Conservation (phyloP, 2,113 vertebrate genomes). For the Pluvialis apricaria region DNA sequence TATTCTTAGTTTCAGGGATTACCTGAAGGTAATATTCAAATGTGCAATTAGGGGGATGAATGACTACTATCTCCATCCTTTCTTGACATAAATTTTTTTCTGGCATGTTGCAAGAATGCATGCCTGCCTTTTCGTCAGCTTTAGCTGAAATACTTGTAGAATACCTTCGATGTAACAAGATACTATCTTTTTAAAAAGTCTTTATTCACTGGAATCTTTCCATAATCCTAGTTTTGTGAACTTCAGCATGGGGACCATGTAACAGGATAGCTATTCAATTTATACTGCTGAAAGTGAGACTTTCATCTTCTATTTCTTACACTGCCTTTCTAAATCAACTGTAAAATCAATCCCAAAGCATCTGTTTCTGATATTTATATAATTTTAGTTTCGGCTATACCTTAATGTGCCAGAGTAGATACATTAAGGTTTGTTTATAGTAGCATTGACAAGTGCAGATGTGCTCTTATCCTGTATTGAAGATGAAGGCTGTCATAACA, state of each 20-base stretch:
- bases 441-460: neutral
- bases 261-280: neutral
- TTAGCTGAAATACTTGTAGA: neutral
- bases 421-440: neutral
- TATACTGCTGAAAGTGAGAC: neutral
- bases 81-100: neutral
- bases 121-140: neutral
- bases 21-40: neutral
- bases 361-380: neutral
- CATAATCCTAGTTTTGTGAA: neutral
- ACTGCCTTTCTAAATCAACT: neutral
- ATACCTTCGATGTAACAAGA: neutral
- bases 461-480: neutral
- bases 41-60: neutral
- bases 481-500: neutral
- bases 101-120: neutral
- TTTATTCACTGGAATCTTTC: neutral
- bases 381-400: neutral
- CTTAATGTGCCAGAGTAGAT: neutral
- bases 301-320: neutral
- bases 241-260: neutral
- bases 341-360: neutral
- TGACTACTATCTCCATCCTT: neutral
- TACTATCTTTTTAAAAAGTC: neutral
- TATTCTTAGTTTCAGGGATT: neutral